Evolutionary conservation across 37 sponge, comb jelly and placozoan genomes (phyloP).

Genomic region (Amphimedon queenslandica): DNA sequence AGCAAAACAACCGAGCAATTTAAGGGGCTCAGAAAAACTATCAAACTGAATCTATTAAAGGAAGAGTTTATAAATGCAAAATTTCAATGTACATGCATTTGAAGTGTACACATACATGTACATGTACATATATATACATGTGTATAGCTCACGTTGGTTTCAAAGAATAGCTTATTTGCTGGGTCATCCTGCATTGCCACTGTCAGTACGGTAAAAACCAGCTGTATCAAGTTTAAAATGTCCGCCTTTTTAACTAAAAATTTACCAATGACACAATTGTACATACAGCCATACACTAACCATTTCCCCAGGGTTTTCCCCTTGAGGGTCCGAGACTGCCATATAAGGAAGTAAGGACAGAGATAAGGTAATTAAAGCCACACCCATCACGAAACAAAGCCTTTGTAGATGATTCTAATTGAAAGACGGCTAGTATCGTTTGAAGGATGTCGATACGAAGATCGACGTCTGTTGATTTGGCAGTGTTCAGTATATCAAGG

Average conservation of each 20-base stretch:
- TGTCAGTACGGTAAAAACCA: conserved; percentile 63
- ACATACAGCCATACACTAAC: conserved; percentile 33
- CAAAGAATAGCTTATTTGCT: conserved; percentile 78
- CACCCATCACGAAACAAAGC: conserved; percentile 70
- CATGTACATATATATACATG: conserved; percentile 5
- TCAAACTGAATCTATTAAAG: conserved; percentile 61
- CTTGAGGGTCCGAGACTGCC: conserved; percentile 62
- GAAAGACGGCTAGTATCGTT: conserved; percentile 62
- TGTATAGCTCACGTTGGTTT: conserved; percentile 56
- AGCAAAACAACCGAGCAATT: conserved; percentile 72
- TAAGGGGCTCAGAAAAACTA: conserved; percentile 69
- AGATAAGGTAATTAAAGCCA: conserved; percentile 80
- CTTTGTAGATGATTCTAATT: conserved; percentile 62
- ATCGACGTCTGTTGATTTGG: conserved; percentile 45
- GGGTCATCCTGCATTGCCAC: conserved; percentile 84
- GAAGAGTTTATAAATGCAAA: background rate
- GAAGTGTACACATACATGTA: background rate
- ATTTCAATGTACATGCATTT: background rate
- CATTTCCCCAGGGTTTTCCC: conserved; percentile 34
- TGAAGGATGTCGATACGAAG: conserved; percentile 77
- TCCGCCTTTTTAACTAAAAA: conserved; percentile 9
- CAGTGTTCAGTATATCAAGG: conserved; percentile 58
- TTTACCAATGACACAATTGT: background rate
- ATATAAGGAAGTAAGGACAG: conserved; percentile 66
- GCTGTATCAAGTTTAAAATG: conserved; percentile 59